Evolutionary conservation across 2,113 vertebrate species (phyloP).

Genomic region (Pungitius pungitius): DNA sequence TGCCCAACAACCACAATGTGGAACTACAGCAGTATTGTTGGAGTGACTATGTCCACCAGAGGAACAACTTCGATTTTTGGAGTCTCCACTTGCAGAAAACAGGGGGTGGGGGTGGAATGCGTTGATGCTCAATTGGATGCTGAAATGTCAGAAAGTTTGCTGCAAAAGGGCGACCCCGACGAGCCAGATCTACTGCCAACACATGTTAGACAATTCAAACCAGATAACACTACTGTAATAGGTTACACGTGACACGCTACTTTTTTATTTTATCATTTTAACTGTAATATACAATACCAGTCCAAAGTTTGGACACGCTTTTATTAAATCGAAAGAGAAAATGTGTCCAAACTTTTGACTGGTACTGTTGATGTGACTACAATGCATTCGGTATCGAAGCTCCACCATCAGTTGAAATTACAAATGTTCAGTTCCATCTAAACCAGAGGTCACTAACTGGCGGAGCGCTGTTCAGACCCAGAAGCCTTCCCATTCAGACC

Average conservation of each 20-base stretch:
- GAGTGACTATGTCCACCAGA: background rate
- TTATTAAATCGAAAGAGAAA: no score
- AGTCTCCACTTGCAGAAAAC: background rate
- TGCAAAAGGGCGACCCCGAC: background rate
- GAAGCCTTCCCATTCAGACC: no score
- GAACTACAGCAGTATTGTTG: background rate
- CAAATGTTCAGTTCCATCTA: no score
- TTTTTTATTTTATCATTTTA: background rate
- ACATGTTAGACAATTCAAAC: background rate
- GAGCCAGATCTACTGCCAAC: background rate
- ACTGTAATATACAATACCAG: background rate
- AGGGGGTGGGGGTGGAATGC: background rate
- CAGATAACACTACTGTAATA: background rate
- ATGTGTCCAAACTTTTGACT: no score
- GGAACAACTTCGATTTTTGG: background rate
- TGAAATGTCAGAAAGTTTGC: background rate
- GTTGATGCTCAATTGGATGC: background rate
- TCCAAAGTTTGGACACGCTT: no score
- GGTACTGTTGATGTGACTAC: background rate
- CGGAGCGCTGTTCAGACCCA: no score
- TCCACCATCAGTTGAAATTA: no score
- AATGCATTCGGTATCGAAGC: background rate
- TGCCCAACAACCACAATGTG: background rate
- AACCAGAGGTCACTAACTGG: no score
- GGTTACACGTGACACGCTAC: background rate